phyloP scores from a whole-genome alignment of 2,113 vertebrate genomes.

The Nesogale talazaci region DNA sequence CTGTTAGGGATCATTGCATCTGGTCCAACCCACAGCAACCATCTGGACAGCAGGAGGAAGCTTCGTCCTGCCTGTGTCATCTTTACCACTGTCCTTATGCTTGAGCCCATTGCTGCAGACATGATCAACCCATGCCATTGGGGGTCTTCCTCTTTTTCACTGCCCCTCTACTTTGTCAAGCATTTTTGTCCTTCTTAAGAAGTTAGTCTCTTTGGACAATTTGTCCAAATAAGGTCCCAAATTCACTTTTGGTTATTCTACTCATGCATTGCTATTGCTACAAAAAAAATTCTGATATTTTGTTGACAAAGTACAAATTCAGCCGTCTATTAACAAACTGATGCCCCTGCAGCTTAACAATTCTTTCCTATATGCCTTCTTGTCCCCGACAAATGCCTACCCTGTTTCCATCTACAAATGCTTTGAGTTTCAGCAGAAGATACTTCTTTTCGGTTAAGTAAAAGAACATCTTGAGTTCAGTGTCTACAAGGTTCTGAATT shows the following conservation, averaged over 20 bases:
- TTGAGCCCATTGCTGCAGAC: too few species aligned
- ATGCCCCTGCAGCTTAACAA: not conserved
- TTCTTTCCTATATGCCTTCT: not conserved
- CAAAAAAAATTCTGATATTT: not conserved
- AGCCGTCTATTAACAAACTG: not conserved
- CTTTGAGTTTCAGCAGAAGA: not conserved
- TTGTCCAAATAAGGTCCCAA: too few species aligned
- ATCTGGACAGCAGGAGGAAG: too few species aligned
- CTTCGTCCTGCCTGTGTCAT: too few species aligned
- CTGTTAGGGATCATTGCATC: too few species aligned
- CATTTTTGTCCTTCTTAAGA: too few species aligned
- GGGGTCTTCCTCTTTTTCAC: too few species aligned
- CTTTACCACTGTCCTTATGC: too few species aligned
- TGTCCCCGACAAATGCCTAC: not conserved
- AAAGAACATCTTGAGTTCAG: not conserved
- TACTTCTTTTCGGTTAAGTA: not conserved
- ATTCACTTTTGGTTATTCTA: not conserved
- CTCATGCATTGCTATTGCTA: not conserved
- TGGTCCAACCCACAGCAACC: too few species aligned
- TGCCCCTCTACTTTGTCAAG: too few species aligned
- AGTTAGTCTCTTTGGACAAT: too few species aligned
- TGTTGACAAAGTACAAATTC: not conserved
- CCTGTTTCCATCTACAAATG: not conserved
- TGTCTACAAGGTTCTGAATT: not conserved
- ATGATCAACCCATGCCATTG: too few species aligned